Conservation (phyloP, 1,140 invertebrate genomes). For the Scaptomyza pallida region DNA sequence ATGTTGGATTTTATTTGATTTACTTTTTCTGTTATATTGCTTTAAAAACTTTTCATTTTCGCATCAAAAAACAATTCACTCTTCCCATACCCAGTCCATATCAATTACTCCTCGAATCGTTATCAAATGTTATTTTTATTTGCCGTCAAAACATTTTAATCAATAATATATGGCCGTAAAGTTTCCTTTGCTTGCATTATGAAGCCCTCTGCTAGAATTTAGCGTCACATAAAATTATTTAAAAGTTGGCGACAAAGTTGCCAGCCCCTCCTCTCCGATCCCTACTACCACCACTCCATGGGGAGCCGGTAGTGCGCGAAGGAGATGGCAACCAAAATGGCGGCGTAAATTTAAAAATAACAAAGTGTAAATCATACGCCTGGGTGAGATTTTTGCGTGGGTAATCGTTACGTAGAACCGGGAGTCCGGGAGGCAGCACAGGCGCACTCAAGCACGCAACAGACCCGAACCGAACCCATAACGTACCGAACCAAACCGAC, state of each 20-base stretch:
- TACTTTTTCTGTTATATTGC: no score
- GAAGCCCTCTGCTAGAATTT: constrained; percentile 47
- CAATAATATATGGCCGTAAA: constrained; percentile 36
- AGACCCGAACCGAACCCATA: constrained; percentile 6
- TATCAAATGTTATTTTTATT: background rate
- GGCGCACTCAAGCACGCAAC: constrained; percentile 66
- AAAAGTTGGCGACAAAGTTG: constrained; percentile 34
- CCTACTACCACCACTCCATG: background rate
- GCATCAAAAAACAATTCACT: no score
- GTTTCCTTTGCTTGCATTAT: constrained; percentile 26
- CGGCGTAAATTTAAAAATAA: constrained; percentile 75
- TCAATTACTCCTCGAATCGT: constrained; percentile 26
- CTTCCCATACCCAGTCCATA: background rate
- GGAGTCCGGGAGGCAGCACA: background rate
- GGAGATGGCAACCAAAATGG: constrained; percentile 63
- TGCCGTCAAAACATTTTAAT: constrained; percentile 18
- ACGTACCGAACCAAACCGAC: background rate
- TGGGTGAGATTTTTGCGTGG: constrained; percentile 51
- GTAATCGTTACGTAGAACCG: constrained; percentile 11
- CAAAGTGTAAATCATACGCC: constrained; percentile 80
- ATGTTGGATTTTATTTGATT: no score
- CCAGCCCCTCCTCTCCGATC: background rate
- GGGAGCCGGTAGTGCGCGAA: constrained; percentile 47
- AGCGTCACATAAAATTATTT: constrained; percentile 54
- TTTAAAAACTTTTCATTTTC: no score